These are phyloP conservation scores for Ivindomyrus marchei DNA, from an alignment of 2,113 vertebrate species.

Conservation along the genomic window DNA sequence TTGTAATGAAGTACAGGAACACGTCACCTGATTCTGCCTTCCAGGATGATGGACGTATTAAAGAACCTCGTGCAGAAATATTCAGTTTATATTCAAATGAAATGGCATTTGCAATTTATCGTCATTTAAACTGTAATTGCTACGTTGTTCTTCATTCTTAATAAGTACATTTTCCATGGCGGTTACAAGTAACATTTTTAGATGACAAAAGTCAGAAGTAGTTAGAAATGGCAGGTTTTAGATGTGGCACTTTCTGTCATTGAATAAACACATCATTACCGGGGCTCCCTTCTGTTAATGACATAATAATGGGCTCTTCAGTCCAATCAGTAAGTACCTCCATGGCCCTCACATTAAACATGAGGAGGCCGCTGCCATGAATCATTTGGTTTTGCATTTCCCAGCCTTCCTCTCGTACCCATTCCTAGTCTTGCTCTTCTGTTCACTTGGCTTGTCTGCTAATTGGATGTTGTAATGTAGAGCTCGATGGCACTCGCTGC, in stretches of 20 bases:
- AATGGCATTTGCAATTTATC: not conserved
- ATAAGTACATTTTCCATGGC: not conserved
- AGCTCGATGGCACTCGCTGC: not conserved
- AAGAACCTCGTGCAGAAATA: not conserved
- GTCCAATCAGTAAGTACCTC: not conserved
- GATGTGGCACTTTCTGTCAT: not conserved
- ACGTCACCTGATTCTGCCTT: not conserved
- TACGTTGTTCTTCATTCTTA: not conserved
- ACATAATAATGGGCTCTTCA: not conserved
- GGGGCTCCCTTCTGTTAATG: not conserved
- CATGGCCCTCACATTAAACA: not conserved
- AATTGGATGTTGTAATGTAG: conserved; percentile 32
- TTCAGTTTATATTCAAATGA: not conserved
- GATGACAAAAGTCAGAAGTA: not conserved
- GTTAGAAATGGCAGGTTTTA: not conserved
- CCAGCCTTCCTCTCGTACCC: not conserved
- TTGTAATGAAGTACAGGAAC: not conserved
- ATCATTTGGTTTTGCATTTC: not conserved
- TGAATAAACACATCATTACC: not conserved
- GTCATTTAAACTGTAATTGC: not conserved
- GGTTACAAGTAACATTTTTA: not conserved
- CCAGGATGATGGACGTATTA: not conserved
- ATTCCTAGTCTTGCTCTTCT: not conserved
- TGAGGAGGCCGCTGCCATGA: not conserved
- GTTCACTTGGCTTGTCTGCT: not conserved